Evolutionary conservation across 2,888 invertebrate species (phyloP).

Genomic region (Escarpia spicata): DNA sequence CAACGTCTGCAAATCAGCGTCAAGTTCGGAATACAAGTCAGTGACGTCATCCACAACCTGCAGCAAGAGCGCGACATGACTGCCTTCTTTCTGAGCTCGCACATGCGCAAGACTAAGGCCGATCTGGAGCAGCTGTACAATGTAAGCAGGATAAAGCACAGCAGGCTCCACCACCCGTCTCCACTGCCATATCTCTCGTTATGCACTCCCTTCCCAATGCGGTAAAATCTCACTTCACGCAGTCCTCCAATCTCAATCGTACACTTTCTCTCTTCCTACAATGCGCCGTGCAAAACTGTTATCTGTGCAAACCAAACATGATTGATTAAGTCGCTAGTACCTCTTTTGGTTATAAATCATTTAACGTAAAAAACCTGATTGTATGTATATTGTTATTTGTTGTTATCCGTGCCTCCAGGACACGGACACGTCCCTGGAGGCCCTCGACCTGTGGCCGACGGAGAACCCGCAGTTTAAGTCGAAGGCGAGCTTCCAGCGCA

Average conservation of each 20-base stretch:
- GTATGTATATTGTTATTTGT: not conserved
- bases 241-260: too few species aligned
- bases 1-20: not conserved
- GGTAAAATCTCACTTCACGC: too few species aligned
- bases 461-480: not conserved
- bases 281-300: too few species aligned
- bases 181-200: too few species aligned
- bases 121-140: not conserved
- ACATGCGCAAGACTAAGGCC: not conserved
- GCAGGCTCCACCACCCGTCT: too few species aligned
- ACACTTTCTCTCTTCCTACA: too few species aligned
- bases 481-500: conserved; percentile 1
- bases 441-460: not conserved
- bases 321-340: too few species aligned
- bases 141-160: not conserved
- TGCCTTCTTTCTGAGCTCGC: conserved; percentile 7
- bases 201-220: too few species aligned
- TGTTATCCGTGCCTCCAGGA: not conserved
- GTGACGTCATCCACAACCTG: conserved; percentile 16
- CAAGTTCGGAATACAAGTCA: not conserved
- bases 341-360: too few species aligned
- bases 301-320: too few species aligned
- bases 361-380: too few species aligned
- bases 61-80: not conserved
- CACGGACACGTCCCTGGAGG: not conserved